Evolutionary conservation across 2,113 vertebrate species (phyloP).

Genomic region (Limnothrissa miodon): DNA sequence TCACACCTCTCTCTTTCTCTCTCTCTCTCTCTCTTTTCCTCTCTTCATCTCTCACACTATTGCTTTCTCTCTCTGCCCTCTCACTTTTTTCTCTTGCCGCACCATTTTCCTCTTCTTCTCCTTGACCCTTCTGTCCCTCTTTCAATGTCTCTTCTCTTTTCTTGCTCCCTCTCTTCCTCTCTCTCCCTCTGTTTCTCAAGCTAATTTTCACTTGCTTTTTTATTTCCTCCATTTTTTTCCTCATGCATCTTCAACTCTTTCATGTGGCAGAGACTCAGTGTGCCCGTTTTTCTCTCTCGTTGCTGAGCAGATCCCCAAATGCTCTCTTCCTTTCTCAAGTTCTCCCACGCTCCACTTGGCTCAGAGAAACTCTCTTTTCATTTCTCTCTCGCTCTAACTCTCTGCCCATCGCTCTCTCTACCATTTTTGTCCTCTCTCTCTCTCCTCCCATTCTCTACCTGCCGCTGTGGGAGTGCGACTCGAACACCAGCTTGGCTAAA

Average conservation of each 20-base stretch:
- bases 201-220: neutral
- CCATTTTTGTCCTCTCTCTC: neutral
- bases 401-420: neutral
- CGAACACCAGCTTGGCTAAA: slow-evolving; percentile 15
- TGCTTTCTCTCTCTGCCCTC: neutral
- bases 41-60: neutral
- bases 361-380: neutral
- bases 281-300: neutral
- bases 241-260: neutral
- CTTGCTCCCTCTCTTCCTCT: neutral
- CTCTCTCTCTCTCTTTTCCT: neutral
- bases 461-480: slow-evolving; percentile 36
- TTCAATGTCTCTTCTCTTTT: neutral
- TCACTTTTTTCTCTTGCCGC: neutral
- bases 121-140: neutral
- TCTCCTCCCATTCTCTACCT: slow-evolving; percentile 50
- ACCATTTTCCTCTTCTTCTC: neutral
- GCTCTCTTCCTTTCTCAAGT: slow-evolving; percentile 23
- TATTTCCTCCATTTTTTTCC: neutral
- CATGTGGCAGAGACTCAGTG: no score
- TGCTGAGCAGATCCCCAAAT: slow-evolving; percentile 7
- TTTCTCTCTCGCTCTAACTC: neutral
- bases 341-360: neutral
- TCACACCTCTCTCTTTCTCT: neutral
- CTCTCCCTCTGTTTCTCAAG: neutral